Base-by-base conservation (phyloP, 2,113 vertebrate species). In the Apodemus speciosus region DNA sequence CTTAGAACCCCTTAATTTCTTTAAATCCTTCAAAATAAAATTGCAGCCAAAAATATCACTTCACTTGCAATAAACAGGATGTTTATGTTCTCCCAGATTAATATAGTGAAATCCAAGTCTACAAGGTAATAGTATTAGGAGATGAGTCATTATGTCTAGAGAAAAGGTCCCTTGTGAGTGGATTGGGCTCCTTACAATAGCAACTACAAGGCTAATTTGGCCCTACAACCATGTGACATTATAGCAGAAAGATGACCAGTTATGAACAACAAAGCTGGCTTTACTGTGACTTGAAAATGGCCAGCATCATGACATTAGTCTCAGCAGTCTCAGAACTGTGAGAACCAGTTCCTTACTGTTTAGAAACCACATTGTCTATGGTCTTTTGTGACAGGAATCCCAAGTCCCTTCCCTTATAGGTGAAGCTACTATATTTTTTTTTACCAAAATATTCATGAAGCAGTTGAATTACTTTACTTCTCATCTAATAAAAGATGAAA, bases 361-460 rank as follows among this genome's bases (percentile, higher is more conserved):
- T 27, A 46, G 23, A 43, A 85, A 30, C 20, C 30, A 58, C 51
- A 3, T 5, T 43, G n/a, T 11, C 14, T 46, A 40, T 58, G 58
- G 6, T 27, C 32, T 23, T 79, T n/a, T 60, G n/a, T 81, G n/a
- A 71, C 0, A 16, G 51, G 10, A 69, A 8, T 32, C 21, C 21
- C 4, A 79, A 46, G 23, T 27, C 9, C 2, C 43, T 46, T 72
- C 18, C 4, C 18, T 66, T 51, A n/a, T 35, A 64, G 9, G 69
- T 11, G 21, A 81, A 76, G 76, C 84, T 43, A 0, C 6, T 49
- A 38, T 58, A 14, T 64, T 11, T 27, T 92, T 85, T 72, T 32
- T 66, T 13, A 92, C 5, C 46, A 94, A 88, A 66, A 15, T n/a
- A 4, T 4, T 92, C 40, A 94, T 15, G 30, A 94, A 83, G 66